Percentiles rank a stretch among this genome's conserved stretches.
phyloP scores from a whole-genome alignment of 2,113 vertebrate genomes.

The Pygoscelis antarcticus region DNA sequence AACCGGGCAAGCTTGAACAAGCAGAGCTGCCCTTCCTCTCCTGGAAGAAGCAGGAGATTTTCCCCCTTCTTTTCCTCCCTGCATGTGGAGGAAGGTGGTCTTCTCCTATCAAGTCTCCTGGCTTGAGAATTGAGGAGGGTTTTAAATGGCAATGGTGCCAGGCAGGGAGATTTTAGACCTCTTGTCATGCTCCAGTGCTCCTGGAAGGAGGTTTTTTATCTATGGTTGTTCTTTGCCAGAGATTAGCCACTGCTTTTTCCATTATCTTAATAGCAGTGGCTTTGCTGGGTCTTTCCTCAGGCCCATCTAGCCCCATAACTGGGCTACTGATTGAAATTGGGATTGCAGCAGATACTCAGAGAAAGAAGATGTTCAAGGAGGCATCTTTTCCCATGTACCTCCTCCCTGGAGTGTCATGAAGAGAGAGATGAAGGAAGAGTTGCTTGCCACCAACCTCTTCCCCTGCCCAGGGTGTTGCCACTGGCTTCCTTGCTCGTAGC shows the following conservation, averaged over 20 bases:
- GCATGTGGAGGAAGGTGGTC: not conserved
- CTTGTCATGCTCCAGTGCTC: not conserved
- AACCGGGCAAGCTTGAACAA: not conserved
- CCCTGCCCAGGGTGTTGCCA: not conserved
- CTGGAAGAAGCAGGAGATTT: not conserved
- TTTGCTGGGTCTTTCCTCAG: not conserved
- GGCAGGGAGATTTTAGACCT: not conserved
- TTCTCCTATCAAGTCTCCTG: not conserved
- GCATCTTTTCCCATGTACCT: not conserved
- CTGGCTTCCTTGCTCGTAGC: not conserved
- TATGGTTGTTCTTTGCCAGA: not conserved
- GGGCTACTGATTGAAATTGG: not conserved
- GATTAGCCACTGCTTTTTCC: not conserved
- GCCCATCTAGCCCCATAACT: not conserved
- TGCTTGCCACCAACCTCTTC: not conserved
- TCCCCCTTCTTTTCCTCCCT: not conserved
- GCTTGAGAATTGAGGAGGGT: not conserved
- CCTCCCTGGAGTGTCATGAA: not conserved
- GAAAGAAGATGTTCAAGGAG: not conserved
- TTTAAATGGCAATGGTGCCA: not conserved
- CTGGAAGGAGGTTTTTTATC: not conserved
- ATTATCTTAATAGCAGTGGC: not conserved
- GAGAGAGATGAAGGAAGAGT: not conserved
- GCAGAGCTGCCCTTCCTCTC: not conserved
- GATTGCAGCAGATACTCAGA: not conserved